A percentile compares a stretch with the other conserved stretches of the same genome.
Conservation (phyloP, 2,113 vertebrate species). For the Myxocyprinus asiaticus region DNA sequence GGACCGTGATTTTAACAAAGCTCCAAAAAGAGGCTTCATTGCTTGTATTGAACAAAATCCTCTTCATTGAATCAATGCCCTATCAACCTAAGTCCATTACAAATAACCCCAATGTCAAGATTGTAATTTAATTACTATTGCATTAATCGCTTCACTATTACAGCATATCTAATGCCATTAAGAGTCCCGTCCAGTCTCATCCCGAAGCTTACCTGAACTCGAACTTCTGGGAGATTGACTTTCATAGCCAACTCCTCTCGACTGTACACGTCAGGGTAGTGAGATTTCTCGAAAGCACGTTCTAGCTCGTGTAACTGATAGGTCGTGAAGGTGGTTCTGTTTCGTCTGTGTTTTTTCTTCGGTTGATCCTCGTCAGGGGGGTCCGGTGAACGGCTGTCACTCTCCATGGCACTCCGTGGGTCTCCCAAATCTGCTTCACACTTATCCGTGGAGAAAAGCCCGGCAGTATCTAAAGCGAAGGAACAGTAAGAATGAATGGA, state of each 20-base stretch:
- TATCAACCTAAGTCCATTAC: conserved; percentile 19
- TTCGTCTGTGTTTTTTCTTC: conserved; percentile 88
- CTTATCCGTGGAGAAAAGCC: conserved; percentile 80
- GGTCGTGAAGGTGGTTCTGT: conserved; percentile 90
- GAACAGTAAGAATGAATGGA: background rate
- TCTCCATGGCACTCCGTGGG: conserved; percentile 66
- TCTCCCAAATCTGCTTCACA: conserved; percentile 75
- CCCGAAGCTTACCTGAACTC: conserved; percentile 81
- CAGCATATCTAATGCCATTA: conserved; percentile 12
- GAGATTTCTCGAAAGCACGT: conserved; percentile 88
- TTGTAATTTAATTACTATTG: conserved; percentile 11
- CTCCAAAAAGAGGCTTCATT: background rate
- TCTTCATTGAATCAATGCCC: conserved; percentile 3
- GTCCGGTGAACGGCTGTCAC: conserved; percentile 64
- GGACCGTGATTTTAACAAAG: too few species aligned
- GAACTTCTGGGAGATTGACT: conserved; percentile 88
- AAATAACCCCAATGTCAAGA: conserved; percentile 8
- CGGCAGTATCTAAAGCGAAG: conserved; percentile 59
- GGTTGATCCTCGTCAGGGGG: conserved; percentile 79
- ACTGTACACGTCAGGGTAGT: conserved; percentile 91
- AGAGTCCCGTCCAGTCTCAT: background rate
- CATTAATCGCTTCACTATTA: background rate
- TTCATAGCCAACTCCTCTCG: conserved; percentile 89
- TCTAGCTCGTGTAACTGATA: conserved; percentile 92
- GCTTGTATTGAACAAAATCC: background rate